phyloP scores from a whole-genome alignment of 1,140 invertebrate species.

The Hylaeus anthracinus region DNA sequence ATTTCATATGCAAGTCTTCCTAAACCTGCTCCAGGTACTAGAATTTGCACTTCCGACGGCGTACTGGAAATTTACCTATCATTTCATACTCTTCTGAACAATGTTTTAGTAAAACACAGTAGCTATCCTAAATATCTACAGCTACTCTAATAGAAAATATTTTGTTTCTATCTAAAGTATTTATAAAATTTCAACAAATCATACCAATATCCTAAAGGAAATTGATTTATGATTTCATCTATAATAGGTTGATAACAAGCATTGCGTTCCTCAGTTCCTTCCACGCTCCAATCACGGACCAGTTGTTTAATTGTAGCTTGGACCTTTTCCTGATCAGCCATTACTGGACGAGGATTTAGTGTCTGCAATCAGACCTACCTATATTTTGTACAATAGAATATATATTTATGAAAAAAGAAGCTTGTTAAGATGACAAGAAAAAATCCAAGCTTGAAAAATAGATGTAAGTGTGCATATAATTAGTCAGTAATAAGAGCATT shows the following conservation, averaged over 20 bases:
- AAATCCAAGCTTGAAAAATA: slow-evolving; percentile 33
- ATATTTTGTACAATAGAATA: slow-evolving; percentile 66
- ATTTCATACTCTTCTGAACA: slow-evolving; percentile 67
- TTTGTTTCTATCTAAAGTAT: not conserved
- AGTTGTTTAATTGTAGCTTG: slow-evolving; percentile 97
- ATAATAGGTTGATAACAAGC: slow-evolving; percentile 96
- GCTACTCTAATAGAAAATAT: not conserved
- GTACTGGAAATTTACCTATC: slow-evolving; percentile 74
- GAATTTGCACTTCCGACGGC: slow-evolving; percentile 84
- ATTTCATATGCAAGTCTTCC: slow-evolving; percentile 97
- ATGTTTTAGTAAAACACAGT: slow-evolving; percentile 22
- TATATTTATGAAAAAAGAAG: slow-evolving; percentile 51
- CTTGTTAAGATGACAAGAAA: slow-evolving; percentile 28
- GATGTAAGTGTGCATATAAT: too few species aligned
- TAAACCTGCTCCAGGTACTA: slow-evolving; percentile 97
- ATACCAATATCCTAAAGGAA: slow-evolving; percentile 84
- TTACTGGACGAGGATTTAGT: slow-evolving; percentile 73
- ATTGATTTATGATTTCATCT: slow-evolving; percentile 89
- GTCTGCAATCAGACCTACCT: slow-evolving; percentile 72
- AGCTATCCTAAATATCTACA: slow-evolving; percentile 1
- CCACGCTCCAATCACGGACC: slow-evolving; percentile 95
- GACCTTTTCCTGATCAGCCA: slow-evolving; percentile 90
- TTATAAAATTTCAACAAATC: slow-evolving; percentile 12
- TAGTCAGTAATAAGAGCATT: too few species aligned
- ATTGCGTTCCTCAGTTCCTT: slow-evolving; percentile 90